These are phyloP conservation scores for Thecophora atra DNA, from an alignment of 2,888 invertebrate genomes.

Conservation along the genomic window DNA sequence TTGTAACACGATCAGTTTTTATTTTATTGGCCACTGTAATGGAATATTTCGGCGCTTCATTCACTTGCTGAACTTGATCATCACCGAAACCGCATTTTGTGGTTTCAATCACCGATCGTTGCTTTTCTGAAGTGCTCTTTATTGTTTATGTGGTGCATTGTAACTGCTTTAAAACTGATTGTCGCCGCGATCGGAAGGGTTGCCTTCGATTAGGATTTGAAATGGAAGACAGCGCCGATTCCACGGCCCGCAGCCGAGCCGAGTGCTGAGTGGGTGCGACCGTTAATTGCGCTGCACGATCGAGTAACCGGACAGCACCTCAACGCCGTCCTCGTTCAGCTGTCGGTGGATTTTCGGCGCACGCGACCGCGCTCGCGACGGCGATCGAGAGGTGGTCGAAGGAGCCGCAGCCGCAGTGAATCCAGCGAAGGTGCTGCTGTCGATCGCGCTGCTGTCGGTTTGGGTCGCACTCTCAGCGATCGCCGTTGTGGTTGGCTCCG, in stretches of 20 bases:
- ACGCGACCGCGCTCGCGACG: not conserved
- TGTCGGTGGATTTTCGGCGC: slow-evolving; percentile 53
- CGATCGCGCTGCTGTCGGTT: not conserved
- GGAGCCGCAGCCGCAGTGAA: not conserved
- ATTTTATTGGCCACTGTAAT: no score
- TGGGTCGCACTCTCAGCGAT: not conserved
- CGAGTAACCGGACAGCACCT: slow-evolving; percentile 59
- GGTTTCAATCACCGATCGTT: not conserved
- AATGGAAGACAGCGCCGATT: not conserved
- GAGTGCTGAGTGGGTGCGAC: not conserved
- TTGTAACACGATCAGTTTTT: not conserved
- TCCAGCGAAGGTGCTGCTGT: not conserved
- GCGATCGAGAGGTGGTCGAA: not conserved
- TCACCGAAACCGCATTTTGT: no score
- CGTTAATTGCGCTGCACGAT: slow-evolving; percentile 50
- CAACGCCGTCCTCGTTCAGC: slow-evolving; percentile 57
- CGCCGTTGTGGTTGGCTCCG: slow-evolving; percentile 32
- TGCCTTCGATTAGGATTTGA: not conserved
- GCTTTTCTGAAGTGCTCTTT: no score
- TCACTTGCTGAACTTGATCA: slow-evolving; percentile 5
- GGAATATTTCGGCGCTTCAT: no score
- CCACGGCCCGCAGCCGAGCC: not conserved
- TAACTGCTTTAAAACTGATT: not conserved
- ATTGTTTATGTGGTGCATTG: no score
- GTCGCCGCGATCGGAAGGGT: not conserved